These are phyloP conservation scores for Asarcornis scutulata DNA, from an alignment of 2,113 vertebrate genomes.

Conservation along the genomic window DNA sequence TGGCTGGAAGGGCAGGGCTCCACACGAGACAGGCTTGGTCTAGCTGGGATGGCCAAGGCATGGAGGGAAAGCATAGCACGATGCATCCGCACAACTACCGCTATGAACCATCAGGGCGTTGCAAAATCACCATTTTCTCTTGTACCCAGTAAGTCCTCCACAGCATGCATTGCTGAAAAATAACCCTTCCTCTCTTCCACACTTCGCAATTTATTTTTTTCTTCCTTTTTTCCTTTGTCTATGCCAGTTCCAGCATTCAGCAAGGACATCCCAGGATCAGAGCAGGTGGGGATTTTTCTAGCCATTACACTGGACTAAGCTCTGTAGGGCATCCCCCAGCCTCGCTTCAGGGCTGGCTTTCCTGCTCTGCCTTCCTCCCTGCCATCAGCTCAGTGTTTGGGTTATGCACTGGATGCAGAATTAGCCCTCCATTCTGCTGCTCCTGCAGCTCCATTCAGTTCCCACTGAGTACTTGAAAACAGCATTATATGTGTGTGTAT, in stretches of 20 bases:
- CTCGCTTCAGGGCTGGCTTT: neutral
- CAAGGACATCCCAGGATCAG: neutral
- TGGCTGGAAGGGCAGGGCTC: neutral
- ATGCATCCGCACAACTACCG: neutral
- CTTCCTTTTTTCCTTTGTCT: neutral
- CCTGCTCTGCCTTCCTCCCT: neutral
- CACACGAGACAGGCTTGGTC: neutral
- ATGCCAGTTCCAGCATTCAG: neutral
- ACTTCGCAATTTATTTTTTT: neutral
- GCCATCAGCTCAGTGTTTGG: neutral
- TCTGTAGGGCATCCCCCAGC: neutral
- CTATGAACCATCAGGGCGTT: rapidly evolving
- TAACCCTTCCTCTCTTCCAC: neutral
- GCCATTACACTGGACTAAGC: neutral
- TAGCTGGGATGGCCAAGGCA: neutral
- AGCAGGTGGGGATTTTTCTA: neutral
- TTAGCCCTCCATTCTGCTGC: neutral
- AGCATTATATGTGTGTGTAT: neutral
- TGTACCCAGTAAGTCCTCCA: neutral
- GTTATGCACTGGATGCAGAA: neutral
- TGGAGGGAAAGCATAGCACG: neutral
- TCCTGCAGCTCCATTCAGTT: slow-evolving; percentile 3
- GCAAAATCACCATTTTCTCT: neutral
- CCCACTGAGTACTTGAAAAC: slow-evolving; percentile 24
- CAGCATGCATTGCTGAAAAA: neutral